phyloP scores from a whole-genome alignment of 1,140 invertebrate genomes.

The Eriosoma lanigerum region DNA sequence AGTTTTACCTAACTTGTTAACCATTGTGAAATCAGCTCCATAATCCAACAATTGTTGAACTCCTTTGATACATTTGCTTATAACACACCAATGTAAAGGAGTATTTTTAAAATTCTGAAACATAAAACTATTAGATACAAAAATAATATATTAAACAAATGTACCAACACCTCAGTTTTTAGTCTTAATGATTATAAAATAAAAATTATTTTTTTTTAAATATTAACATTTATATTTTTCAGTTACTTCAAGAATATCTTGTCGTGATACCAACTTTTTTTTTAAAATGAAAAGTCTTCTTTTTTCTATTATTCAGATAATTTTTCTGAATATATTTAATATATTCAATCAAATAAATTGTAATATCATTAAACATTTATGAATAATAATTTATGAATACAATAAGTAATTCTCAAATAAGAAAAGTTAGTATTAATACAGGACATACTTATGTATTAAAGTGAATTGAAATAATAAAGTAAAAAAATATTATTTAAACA shows the following conservation, averaged over 20 bases:
- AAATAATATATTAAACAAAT: background rate
- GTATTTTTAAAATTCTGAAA: constrained; percentile 40
- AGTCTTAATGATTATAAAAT: no score
- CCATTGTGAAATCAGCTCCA: constrained; percentile 16
- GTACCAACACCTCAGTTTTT: no score
- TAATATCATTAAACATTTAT: no score
- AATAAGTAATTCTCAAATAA: no score
- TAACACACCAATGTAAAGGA: constrained; percentile 43
- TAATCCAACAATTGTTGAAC: background rate
- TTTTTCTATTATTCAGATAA: background rate
- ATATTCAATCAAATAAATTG: no score
- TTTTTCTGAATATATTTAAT: no score
- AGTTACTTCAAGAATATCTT: background rate
- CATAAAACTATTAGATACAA: background rate
- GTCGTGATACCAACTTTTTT: no score
- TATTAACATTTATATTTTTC: background rate
- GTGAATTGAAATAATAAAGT: background rate
- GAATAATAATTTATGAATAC: no score
- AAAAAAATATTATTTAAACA: background rate
- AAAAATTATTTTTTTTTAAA: no score
- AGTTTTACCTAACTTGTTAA: constrained; percentile 32
- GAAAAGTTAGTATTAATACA: no score
- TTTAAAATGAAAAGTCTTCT: background rate
- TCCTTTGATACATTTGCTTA: constrained; percentile 25
- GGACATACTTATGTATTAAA: background rate